Conservation (phyloP, 2,113 vertebrate genomes). For the Paramormyrops kingsleyae region DNA sequence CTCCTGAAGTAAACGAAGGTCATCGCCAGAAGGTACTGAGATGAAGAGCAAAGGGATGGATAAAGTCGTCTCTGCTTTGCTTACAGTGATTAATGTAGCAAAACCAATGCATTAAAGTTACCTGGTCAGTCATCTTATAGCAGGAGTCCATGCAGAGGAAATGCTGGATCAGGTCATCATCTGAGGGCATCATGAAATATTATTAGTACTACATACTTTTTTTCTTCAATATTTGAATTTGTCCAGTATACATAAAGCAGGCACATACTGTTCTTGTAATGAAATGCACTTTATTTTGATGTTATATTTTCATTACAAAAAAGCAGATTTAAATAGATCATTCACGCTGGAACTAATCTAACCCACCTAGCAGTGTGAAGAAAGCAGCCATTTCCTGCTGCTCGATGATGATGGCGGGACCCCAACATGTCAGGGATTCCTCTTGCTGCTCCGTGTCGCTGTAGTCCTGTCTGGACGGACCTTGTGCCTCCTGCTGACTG, state of each 20-base stretch:
- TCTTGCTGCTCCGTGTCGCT: constrained; percentile 17
- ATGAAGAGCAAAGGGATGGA: too few species aligned
- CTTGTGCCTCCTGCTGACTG: constrained; percentile 53
- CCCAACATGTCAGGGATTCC: constrained; percentile 37
- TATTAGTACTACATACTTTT: too few species aligned
- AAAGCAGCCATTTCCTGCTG: constrained; percentile 86
- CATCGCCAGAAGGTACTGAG: too few species aligned
- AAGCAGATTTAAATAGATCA: neutral
- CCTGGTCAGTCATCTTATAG: too few species aligned
- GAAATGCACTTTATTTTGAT: too few species aligned
- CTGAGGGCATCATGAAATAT: constrained; percentile 51
- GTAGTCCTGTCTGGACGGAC: constrained; percentile 50
- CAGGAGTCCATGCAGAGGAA: too few species aligned
- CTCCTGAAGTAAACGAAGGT: too few species aligned
- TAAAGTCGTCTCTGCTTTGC: too few species aligned
- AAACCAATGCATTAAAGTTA: too few species aligned
- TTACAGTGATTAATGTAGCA: too few species aligned
- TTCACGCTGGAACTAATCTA: neutral
- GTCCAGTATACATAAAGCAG: neutral
- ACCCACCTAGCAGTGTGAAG: constrained; percentile 84
- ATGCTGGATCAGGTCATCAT: constrained; percentile 80
- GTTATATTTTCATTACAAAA: neutral
- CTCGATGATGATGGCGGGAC: constrained; percentile 68
- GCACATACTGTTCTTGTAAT: neutral
- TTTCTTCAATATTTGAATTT: neutral